These are phyloP conservation scores for Gymnoscelis rufifasciata DNA, from an alignment of 2,888 invertebrate genomes.

Conservation along the genomic window DNA sequence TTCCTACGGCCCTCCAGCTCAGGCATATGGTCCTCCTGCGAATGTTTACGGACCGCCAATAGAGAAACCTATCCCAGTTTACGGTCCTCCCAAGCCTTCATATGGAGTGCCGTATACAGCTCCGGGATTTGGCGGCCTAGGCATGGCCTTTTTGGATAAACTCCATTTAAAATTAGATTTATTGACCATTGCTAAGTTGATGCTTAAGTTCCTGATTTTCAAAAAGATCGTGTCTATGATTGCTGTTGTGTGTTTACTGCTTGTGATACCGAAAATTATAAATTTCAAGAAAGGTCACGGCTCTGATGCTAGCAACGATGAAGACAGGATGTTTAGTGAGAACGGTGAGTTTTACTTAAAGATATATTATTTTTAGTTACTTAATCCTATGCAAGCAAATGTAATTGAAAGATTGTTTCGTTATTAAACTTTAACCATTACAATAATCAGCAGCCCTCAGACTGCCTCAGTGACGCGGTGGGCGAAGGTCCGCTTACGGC, in stretches of 20 bases:
- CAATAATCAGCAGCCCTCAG: no score
- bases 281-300: conserved; percentile 63
- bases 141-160: conserved; percentile 80
- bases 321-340: conserved; percentile 50
- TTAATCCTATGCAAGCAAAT: background rate
- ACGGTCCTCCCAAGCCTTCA: conserved; percentile 65
- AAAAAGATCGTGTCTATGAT: conserved; percentile 90
- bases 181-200: conserved; percentile 85
- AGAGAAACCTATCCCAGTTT: conserved; percentile 47
- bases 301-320: conserved; percentile 49
- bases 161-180: conserved; percentile 84
- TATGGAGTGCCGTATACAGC: conserved; percentile 80
- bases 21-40: conserved; percentile 54
- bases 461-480: no score
- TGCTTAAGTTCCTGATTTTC: conserved; percentile 87
- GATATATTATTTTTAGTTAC: background rate
- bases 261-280: conserved; percentile 86
- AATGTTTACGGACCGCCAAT: conserved; percentile 50
- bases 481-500: no score
- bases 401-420: background rate
- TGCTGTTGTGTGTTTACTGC: conserved; percentile 84
- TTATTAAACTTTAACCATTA: no score
- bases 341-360: conserved; percentile 46
- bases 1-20: conserved; percentile 63
- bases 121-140: conserved; percentile 42